Base-by-base conservation (phyloP, 2,797 vertebrate genomes). In the Sebastes iracundus region DNA sequence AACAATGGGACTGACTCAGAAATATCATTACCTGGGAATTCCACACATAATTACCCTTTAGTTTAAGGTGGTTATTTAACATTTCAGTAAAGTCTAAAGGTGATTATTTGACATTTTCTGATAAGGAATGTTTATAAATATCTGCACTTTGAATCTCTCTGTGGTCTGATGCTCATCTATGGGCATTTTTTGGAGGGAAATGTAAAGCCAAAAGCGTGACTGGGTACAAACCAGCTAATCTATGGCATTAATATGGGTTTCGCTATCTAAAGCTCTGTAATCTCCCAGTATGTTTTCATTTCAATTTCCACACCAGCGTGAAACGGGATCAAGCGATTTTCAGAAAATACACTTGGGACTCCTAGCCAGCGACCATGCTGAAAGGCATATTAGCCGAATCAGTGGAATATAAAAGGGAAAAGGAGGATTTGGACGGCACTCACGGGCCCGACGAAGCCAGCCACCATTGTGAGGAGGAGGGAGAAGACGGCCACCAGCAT, bases 381-480 rank as follows among this genome's bases (percentile, higher is more conserved):
- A 82, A 87, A 87, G 75, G 46, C 73, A 25, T 72, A 82, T 89
- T 87, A 84, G 78, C 66, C 38, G 3, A 79, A 88, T 86, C 80
- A 77, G 70, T 12, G 4, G 53, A 88, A 88, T 52, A 75, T 68
- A 85, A 86, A 33, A 33, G 20, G 20, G 27, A 16, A 72, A 60
- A 77, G 73, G 18, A 78, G 82, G 80, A 93, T 90, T 89, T 86
- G 72, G 58, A 69, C 3, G n/a, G 12, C 81, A 97, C 96, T 97
- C 83, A 97, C 96, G 28, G 96, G 94, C 66, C 96, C 96, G 71
- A 95, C 86, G 27, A 97, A 97, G 90, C 93, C 91, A 49, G 95
- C 92, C 84, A 96, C 88, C 94, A 96, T 96, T 35, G 93, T 95
- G 72, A 97, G 83, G 76, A 97, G 94, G 72, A 97, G 91, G 83